phyloP scores from a whole-genome alignment of 2,797 vertebrate genomes.

The Pantherophis vulpinus region DNA sequence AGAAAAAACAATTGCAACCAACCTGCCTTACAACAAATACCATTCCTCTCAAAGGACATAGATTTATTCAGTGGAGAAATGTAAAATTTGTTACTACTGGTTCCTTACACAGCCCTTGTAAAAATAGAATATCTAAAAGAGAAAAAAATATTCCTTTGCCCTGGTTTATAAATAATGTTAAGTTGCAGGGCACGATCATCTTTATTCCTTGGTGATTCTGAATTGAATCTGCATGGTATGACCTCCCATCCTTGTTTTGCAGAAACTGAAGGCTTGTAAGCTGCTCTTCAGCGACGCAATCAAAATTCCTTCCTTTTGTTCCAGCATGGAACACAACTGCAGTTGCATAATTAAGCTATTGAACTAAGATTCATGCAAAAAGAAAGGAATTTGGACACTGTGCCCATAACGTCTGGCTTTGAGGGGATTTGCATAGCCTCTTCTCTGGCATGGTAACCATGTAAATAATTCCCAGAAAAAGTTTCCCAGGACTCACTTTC shows the following conservation, averaged over 20 bases:
- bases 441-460: slow-evolving; percentile 58
- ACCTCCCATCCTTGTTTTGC: slow-evolving; percentile 45
- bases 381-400: slow-evolving; percentile 65
- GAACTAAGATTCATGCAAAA: slow-evolving; percentile 64
- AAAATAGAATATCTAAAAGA: slow-evolving; percentile 9
- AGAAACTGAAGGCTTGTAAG: slow-evolving; percentile 60
- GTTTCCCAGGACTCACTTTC: slow-evolving; percentile 54
- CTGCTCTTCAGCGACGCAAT: slow-evolving; percentile 60
- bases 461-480: slow-evolving; percentile 58
- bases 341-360: slow-evolving; percentile 69
- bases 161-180: neutral
- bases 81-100: no score
- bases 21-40: neutral
- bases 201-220: slow-evolving; percentile 61
- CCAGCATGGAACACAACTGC: slow-evolving; percentile 50
- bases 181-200: slow-evolving; percentile 28
- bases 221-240: slow-evolving; percentile 39
- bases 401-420: slow-evolving; percentile 60
- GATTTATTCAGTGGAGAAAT: neutral
- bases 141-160: slow-evolving; percentile 50
- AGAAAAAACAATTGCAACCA: neutral
- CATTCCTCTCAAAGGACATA: neutral
- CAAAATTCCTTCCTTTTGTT: slow-evolving; percentile 68
- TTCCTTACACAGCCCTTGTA: slow-evolving; percentile 45
- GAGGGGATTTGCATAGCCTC: slow-evolving; percentile 65